Base-by-base conservation (phyloP, 2,797 vertebrate species). In the Danio kyathit region DNA sequence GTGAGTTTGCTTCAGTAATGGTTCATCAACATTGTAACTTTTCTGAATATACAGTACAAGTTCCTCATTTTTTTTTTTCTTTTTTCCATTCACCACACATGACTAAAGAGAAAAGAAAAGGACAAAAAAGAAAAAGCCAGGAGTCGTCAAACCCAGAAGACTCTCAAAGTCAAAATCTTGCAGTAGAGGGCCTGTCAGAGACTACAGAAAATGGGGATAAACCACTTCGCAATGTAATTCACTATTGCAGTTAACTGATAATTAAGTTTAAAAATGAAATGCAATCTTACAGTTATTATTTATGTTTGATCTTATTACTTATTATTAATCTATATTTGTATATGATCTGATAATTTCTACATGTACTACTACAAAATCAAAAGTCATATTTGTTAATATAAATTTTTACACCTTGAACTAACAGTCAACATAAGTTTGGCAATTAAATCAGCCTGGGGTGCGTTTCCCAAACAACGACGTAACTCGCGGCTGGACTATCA, bases 141-240 rank as follows among this genome's bases (percentile, higher is more conserved):
- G 74, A 83, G 6, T 70, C 29, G 10, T 21, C 61, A 17, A 40
- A 54, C 6, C 5, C 73, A 1, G 60, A 84, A n/a, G 63, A 59
- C 6, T 54, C 79, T 19, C 0, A 19, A 74, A 82, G 3, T 10
- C 81, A 64, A 52, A 63, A 21, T 46, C 11, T 66, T 61, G 81
- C n/a, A 46, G 46, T n/a, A 12, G 81, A 80, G 57, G 7, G 21
- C 0, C 51, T 0, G n/a, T 38, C 77, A 19, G 73, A 61, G 7
- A 51, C 72, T 40, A 77, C 78, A 21, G 14, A 13, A 4, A 65
- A 83, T 21, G 52, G 10, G 52, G 44, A 87, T 61, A 78, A 87
- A 69, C 76, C 48, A 14, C 48, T 56, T 8, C 63, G 29, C 6
- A 38, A 86, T 54, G 92, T 94, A 86, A 91, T 76, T 52, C 54